Evolutionary conservation across 2,797 vertebrate species (phyloP), one percentile per base, ranked within the genome.

Genomic region (Pseudopleuronectes americanus): DNA sequence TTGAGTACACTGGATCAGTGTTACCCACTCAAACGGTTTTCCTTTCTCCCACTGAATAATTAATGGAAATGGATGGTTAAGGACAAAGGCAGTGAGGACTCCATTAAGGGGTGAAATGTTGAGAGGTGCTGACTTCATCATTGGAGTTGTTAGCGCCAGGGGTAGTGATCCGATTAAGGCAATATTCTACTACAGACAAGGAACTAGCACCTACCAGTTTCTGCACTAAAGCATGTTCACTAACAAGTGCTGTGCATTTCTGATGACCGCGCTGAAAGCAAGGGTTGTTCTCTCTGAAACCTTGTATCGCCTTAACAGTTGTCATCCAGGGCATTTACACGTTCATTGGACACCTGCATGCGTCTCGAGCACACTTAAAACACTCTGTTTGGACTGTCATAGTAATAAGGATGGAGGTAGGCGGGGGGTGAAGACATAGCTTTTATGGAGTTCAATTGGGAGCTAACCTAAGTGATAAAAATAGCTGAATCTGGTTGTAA

Each of bases 21-120:
- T 93, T 92, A 91, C 90, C 85, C 90, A 92, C 92, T 91, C 89
- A 90, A 93, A 92, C 87, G 90, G 89, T 91, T 92, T 93, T 90
- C 88, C 91, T 93, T 92, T 93, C 90, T 86, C 89, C 63, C 66
- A 26, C 68, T 93, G 90, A 93, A 93, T 93, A 90, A 93, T 92
- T 92, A 81, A 93, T 93, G 88, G 65, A 78, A 90, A 88, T 92
- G 88, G 92, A 92, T 91, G 90, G 89, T 91, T 92, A 90, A 91
- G 90, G 92, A 93, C 90, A 91, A 90, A 92, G 90, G 68, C 88
- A 90, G 82, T 82, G 92, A 92, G 84, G 89, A 87, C 87, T 91
- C 89, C 92, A 93, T 92, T 92, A 92, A 91, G 88, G 85, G 76
- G 80, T 72, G 72, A 86, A 84, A 91, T 90, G 81, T 90, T 90